A percentile compares a stretch with the other conserved stretches of the same genome.
phyloP scores from a whole-genome alignment of 2,113 vertebrate genomes.

The Phrynocephalus versicolor region DNA sequence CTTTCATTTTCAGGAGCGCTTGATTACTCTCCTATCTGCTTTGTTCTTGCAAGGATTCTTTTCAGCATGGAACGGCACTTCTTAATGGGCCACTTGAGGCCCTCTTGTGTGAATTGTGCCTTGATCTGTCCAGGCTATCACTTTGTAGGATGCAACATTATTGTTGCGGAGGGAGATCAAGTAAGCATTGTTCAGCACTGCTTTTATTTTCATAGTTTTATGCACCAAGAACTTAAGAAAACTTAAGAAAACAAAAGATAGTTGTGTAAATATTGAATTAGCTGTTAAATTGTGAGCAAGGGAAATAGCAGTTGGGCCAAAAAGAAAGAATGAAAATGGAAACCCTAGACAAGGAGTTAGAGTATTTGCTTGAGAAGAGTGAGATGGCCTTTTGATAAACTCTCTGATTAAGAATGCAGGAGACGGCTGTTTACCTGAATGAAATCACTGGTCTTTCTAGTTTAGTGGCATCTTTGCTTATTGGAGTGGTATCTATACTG shows the following conservation, averaged over 20 bases:
- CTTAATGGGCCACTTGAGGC: too few relatives aligned
- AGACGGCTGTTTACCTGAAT: neutral
- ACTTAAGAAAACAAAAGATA: neutral
- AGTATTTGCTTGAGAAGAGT: neutral
- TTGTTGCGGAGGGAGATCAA: neutral
- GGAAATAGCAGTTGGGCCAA: neutral
- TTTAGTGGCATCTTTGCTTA: neutral
- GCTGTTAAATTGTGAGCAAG: neutral
- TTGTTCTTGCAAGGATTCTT: too few relatives aligned
- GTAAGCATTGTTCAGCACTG: neutral
- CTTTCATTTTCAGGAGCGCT: too few relatives aligned
- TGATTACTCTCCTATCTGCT: too few relatives aligned
- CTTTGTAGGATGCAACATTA: too few relatives aligned
- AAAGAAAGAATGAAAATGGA: neutral
- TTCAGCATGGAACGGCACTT: too few relatives aligned
- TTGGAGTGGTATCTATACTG: too few relatives aligned
- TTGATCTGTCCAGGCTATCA: neutral
- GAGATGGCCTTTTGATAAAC: neutral
- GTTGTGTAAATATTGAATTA: neutral
- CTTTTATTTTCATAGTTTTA: neutral
- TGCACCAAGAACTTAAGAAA: neutral
- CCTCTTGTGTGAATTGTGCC: neutral
- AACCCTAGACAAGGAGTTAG: neutral
- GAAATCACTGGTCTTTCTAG: neutral
- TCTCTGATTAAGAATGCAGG: neutral